Evolutionary conservation across 2,797 vertebrate species (phyloP).

Genomic region (Nyctibius grandis): DNA sequence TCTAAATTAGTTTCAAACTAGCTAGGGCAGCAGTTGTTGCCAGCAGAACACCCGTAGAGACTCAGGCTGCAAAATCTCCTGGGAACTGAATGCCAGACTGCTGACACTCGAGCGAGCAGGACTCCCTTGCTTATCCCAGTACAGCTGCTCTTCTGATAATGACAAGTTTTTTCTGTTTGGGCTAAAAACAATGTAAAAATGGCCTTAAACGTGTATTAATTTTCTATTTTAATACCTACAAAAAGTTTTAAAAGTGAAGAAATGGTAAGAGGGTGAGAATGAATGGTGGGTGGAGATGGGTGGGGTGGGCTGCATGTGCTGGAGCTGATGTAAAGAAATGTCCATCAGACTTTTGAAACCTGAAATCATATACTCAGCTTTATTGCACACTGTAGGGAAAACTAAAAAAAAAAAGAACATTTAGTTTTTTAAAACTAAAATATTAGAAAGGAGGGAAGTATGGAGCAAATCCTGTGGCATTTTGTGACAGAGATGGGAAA

Average conservation of each 20-base stretch:
- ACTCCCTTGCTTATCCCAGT: not conserved
- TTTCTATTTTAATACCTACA: not conserved
- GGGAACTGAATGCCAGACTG: not conserved
- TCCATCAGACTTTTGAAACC: not conserved
- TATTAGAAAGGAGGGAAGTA: accelerated
- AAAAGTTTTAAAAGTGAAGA: not conserved
- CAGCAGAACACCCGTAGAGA: not conserved
- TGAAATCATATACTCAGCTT: not conserved
- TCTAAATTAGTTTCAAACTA: not conserved
- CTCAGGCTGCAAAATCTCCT: not conserved
- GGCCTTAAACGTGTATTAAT: not conserved
- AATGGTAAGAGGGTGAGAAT: not conserved
- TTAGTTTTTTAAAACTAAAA: not conserved
- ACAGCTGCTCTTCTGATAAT: not conserved
- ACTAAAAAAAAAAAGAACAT: accelerated
- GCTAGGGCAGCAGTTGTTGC: too few species aligned
- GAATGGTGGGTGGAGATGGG: not conserved
- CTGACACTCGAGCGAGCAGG: not conserved
- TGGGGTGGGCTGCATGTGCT: not conserved
- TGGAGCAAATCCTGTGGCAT: not conserved
- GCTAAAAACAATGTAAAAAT: not conserved
- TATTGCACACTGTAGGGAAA: not conserved
- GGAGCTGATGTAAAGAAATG: not conserved
- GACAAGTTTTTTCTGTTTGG: not conserved
- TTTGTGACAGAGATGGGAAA: not conserved